These are phyloP conservation scores for Dendroctonus ponderosae DNA, from an alignment of 1,140 invertebrate species.

Conservation along the genomic window DNA sequence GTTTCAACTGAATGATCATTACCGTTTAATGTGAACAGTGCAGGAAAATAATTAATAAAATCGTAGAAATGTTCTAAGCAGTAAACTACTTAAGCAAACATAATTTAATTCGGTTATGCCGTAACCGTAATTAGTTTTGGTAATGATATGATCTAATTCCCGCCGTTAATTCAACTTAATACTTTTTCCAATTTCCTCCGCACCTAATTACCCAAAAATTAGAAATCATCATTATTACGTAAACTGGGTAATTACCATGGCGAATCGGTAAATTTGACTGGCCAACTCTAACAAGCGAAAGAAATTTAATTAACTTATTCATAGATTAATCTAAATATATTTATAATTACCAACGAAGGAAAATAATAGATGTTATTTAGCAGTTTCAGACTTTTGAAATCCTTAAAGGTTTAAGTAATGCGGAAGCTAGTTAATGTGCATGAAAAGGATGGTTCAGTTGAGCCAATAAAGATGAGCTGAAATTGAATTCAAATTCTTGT, in stretches of 20 bases:
- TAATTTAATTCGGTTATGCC: constrained; percentile 3
- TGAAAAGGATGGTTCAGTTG: no score
- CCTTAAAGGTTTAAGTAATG: no score
- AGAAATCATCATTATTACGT: constrained; percentile 28
- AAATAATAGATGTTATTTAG: neutral
- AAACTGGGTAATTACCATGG: constrained; percentile 21
- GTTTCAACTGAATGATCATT: no score
- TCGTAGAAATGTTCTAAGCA: no score
- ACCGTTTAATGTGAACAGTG: no score
- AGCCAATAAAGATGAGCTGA: neutral
- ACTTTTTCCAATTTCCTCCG: constrained; percentile 23
- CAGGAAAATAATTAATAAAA: no score
- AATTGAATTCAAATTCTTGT: neutral
- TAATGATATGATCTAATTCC: constrained; percentile 28
- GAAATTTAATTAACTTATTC: constrained; percentile 16
- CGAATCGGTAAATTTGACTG: constrained; percentile 19
- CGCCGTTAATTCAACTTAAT: constrained; percentile 21
- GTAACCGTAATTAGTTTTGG: constrained; percentile 17
- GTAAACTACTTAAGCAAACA: neutral
- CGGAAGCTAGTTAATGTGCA: neutral
- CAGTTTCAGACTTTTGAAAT: neutral
- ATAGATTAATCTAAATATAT: constrained; percentile 13
- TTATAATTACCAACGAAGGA: neutral
- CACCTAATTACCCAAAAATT: constrained; percentile 24
- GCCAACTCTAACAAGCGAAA: constrained; percentile 5